Evolutionary conservation across 2,888 invertebrate species (phyloP).

Genomic region (Palloptera scutellata): DNA sequence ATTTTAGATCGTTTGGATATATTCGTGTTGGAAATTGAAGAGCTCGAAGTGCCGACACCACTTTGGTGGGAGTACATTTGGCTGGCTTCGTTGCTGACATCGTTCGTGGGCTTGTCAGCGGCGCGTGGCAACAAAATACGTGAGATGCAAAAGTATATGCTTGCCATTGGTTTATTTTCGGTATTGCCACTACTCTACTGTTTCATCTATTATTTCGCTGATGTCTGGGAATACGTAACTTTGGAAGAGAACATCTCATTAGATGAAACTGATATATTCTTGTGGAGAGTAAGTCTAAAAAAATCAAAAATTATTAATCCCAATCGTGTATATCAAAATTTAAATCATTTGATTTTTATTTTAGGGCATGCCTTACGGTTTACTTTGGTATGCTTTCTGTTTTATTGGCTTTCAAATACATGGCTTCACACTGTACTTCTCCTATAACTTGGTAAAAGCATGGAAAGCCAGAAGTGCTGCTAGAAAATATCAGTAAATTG

Average conservation of each 20-base stretch:
- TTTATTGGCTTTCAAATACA: conserved; percentile 88
- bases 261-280: conserved; percentile 72
- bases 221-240: conserved; percentile 82
- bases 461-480: conserved; percentile 80
- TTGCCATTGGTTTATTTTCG: conserved; percentile 81
- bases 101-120: conserved; percentile 86
- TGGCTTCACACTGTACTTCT: conserved; percentile 84
- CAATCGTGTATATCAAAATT: not conserved
- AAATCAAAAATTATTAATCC: not conserved
- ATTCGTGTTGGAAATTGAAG: conserved; percentile 93
- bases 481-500: conserved; percentile 72
- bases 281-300: conserved; percentile 80
- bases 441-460: conserved; percentile 80
- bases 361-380: conserved; percentile 88
- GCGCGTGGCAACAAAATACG: conserved; percentile 83
- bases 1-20: conserved; percentile 92
- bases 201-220: conserved; percentile 80
- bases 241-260: conserved; percentile 68
- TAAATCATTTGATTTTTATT: conserved; percentile 35
- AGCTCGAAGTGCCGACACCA: conserved; percentile 86
- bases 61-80: conserved; percentile 91
- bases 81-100: conserved; percentile 83
- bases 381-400: conserved; percentile 92
- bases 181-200: conserved; percentile 84
- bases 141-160: conserved; percentile 80